A percentile compares a stretch with the other conserved stretches of the same genome.
Evolutionary conservation across 2,113 vertebrate species (phyloP).

Genomic region (Mormyrus lacerda): DNA sequence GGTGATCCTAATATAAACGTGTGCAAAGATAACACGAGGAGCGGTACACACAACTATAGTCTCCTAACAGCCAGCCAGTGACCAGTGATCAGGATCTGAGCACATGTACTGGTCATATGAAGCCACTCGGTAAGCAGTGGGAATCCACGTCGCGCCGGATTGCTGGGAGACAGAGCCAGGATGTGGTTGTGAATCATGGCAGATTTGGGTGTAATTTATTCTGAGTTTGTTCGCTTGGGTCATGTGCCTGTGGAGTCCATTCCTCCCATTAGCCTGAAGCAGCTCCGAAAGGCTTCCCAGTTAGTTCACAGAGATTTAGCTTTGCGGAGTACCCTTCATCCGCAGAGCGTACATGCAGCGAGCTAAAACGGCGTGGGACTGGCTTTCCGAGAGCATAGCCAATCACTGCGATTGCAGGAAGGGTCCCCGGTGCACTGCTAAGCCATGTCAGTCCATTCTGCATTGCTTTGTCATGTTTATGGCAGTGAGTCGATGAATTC

Average conservation of each 20-base stretch:
- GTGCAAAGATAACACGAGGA: not conserved
- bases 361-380: not conserved
- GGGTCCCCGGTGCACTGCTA: not conserved
- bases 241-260: not conserved
- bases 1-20: not conserved
- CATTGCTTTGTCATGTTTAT: not conserved
- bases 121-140: not conserved
- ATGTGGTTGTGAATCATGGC: not conserved
- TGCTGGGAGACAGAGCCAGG: not conserved
- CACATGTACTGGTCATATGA: not conserved
- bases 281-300: not conserved
- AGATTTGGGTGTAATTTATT: constrained; percentile 11
- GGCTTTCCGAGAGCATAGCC: not conserved
- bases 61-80: not conserved
- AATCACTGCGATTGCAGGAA: not conserved
- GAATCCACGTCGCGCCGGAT: not conserved
- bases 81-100: not conserved
- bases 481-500: not conserved
- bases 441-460: not conserved
- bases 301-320: not conserved
- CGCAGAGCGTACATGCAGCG: not conserved
- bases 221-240: not conserved
- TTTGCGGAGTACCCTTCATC: not conserved
- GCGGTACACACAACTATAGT: not conserved
- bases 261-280: not conserved